These are phyloP conservation scores for Vulpes ferrilata DNA, from an alignment of 2,113 vertebrate genomes.

Conservation along the genomic window DNA sequence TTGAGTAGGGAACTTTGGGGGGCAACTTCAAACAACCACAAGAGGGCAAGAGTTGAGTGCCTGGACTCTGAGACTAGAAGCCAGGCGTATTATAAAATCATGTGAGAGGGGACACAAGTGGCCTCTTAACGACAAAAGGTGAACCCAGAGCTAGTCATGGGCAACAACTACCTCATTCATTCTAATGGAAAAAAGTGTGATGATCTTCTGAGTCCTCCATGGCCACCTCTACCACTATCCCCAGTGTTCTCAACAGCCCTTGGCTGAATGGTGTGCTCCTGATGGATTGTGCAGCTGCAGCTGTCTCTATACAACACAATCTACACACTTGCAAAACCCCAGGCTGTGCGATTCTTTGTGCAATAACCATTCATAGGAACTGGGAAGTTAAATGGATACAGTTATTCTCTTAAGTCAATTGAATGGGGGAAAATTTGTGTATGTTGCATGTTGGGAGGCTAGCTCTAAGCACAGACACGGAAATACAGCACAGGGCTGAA, in stretches of 20 bases:
- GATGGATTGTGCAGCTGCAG: not conserved
- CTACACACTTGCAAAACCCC: not conserved
- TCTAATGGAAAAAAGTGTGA: not conserved
- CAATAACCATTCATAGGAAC: not conserved
- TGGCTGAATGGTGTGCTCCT: not conserved
- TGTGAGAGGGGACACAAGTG: not conserved
- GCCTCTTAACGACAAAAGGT: not conserved
- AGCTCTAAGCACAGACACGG: not conserved
- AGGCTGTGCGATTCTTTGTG: not conserved
- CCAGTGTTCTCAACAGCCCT: not conserved
- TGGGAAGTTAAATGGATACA: not conserved
- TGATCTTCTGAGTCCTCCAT: not conserved
- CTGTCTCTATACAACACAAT: not conserved
- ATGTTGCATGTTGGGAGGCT: not conserved
- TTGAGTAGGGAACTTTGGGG: slow-evolving; percentile 96
- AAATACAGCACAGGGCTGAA: not conserved
- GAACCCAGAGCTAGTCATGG: not conserved
- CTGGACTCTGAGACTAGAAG: not conserved
- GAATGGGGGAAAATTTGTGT: not conserved
- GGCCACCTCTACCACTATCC: not conserved
- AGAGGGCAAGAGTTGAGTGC: not conserved
- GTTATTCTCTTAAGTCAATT: not conserved
- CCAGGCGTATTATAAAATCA: not conserved
- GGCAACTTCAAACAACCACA: slow-evolving; percentile 87
- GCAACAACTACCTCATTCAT: not conserved